These are phyloP conservation scores for Menidia menidia DNA, from an alignment of 2,797 vertebrate genomes.

Conservation along the genomic window DNA sequence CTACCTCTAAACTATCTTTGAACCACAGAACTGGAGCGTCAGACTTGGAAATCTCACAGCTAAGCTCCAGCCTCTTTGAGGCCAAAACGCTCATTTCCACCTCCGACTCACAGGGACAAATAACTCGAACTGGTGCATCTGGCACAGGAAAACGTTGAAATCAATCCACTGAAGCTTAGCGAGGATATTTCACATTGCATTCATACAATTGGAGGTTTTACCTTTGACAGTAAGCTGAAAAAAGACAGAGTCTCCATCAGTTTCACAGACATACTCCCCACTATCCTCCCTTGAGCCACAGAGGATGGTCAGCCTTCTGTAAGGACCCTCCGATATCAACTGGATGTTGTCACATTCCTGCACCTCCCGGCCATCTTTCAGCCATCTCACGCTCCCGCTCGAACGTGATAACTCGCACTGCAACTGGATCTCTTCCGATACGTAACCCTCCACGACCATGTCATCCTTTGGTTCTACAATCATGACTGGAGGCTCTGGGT, in stretches of 20 bases:
- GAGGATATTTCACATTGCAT: neutral
- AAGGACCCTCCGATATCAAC: constrained; percentile 82
- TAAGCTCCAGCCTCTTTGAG: constrained; percentile 84
- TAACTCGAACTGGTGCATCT: constrained; percentile 87
- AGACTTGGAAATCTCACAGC: constrained; percentile 85
- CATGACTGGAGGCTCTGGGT: constrained; percentile 87
- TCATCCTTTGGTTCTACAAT: constrained; percentile 89
- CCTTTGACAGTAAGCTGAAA: constrained; percentile 89
- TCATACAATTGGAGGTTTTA: constrained; percentile 42
- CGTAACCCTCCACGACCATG: constrained; percentile 73
- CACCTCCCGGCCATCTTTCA: constrained; percentile 88
- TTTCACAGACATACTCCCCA: constrained; percentile 92
- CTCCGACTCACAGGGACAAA: constrained; percentile 84
- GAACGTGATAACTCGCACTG: constrained; percentile 89
- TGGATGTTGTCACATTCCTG: constrained; percentile 69
- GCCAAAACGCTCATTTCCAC: constrained; percentile 82
- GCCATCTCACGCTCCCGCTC: constrained; percentile 84
- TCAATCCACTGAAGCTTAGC: neutral
- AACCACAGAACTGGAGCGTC: constrained; percentile 86
- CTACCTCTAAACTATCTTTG: constrained; percentile 90
- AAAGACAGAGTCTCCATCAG: constrained; percentile 88
- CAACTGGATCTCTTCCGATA: constrained; percentile 83
- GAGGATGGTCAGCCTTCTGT: constrained; percentile 82
- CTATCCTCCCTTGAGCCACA: constrained; percentile 72
- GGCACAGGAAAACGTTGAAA: constrained; percentile 7